A percentile compares a stretch with the other conserved stretches of the same genome.
phyloP scores from a whole-genome alignment of 1,140 invertebrate species.

The Paraescarpia echinospica region DNA sequence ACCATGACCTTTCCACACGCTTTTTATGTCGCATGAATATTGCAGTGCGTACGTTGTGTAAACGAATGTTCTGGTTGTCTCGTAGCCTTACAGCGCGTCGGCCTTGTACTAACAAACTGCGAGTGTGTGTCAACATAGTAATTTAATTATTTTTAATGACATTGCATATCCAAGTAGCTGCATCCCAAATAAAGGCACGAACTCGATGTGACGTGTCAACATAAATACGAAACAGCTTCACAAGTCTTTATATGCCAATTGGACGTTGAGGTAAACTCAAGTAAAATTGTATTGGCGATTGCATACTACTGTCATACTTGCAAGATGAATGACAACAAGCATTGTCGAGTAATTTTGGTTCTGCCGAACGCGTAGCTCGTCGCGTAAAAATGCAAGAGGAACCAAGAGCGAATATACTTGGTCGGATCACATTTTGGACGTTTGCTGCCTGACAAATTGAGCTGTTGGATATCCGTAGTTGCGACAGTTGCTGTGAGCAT shows the following conservation, averaged over 20 bases:
- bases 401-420: neutral
- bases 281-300: neutral
- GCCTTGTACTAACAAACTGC: neutral
- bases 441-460: neutral
- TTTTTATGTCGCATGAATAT: constrained; percentile 6
- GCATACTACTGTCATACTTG: neutral
- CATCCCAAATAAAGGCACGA: neutral
- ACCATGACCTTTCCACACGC: neutral
- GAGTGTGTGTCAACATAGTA: neutral
- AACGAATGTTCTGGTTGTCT: neutral
- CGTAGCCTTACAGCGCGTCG: neutral
- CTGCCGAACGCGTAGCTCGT: neutral
- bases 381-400: neutral
- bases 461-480: neutral
- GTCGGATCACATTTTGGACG: neutral
- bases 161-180: neutral
- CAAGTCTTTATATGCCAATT: neutral
- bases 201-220: neutral
- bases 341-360: neutral
- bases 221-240: neutral
- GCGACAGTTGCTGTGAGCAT: neutral
- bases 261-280: neutral
- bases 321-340: neutral
- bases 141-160: neutral
- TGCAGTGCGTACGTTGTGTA: neutral